Evolutionary conservation across 2,797 vertebrate genomes (phyloP).

Genomic region (Serranus cabrilla): DNA sequence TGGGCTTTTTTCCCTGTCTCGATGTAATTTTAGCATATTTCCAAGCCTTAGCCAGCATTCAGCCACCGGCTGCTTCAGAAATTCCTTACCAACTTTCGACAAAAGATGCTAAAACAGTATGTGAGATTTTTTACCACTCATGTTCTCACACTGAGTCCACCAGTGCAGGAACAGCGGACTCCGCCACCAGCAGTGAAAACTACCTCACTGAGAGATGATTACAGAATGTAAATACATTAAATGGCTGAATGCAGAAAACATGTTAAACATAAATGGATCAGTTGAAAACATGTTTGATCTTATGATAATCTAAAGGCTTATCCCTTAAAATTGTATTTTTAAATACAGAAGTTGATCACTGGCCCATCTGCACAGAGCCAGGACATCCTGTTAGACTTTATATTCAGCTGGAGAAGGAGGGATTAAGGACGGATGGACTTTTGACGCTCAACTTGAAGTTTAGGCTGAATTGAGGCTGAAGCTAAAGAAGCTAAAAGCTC

Average conservation of each 20-base stretch:
- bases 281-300: not conserved
- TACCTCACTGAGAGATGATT: too few species aligned
- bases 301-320: not conserved
- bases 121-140: too few species aligned
- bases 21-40: too few species aligned
- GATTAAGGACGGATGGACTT: constrained; percentile 21
- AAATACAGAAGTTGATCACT: not conserved
- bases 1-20: too few species aligned
- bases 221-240: not conserved
- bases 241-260: not conserved
- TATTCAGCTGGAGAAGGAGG: constrained; percentile 13
- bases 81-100: too few species aligned
- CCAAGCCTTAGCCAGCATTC: too few species aligned
- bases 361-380: not conserved
- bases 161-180: too few species aligned
- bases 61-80: too few species aligned
- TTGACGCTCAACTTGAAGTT: constrained; percentile 27
- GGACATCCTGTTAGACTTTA: not conserved
- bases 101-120: too few species aligned
- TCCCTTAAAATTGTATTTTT: not conserved
- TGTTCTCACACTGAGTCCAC: too few species aligned
- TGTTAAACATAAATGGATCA: not conserved
- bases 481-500: constrained; percentile 34
- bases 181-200: too few species aligned
- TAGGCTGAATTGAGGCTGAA: constrained; percentile 25